phyloP scores from a whole-genome alignment of 1,140 invertebrate species.

The Trichonephila inaurata region DNA sequence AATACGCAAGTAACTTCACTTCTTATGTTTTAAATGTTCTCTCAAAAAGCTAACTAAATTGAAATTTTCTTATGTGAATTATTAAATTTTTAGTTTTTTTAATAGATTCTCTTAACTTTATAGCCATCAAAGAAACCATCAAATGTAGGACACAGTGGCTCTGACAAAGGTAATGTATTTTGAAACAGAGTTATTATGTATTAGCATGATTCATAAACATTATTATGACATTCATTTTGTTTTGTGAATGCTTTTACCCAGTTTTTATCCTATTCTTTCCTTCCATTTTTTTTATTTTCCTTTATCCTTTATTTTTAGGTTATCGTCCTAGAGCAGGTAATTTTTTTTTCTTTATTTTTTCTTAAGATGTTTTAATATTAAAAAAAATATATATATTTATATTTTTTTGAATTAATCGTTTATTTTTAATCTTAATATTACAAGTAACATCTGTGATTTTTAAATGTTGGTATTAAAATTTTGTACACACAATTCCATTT shows the following conservation, averaged over 20 bases:
- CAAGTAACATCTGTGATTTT: background rate
- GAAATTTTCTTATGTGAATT: background rate
- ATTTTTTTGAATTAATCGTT: background rate
- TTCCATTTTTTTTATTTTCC: slow-evolving; percentile 61
- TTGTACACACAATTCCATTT: no score
- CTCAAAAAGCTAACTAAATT: background rate
- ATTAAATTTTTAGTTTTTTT: no score
- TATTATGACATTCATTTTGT: background rate
- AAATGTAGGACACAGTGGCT: slow-evolving; percentile 53
- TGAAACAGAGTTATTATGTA: background rate
- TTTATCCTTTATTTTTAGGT: slow-evolving; percentile 74
- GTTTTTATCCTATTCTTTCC: slow-evolving; percentile 32
- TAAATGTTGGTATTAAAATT: no score
- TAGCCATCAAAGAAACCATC: slow-evolving; percentile 67
- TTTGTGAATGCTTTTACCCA: background rate
- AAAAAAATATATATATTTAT: background rate
- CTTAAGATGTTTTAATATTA: slow-evolving; percentile 55
- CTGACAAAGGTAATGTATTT: slow-evolving; percentile 62
- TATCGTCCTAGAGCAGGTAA: slow-evolving; percentile 58
- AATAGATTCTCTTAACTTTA: background rate
- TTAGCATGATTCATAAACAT: background rate
- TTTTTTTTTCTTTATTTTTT: background rate
- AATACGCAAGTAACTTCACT: no score
- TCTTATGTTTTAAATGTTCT: background rate
- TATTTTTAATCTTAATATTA: background rate